Evolutionary conservation across 1,140 invertebrate genomes (phyloP), one percentile per base, ranked within the genome.

Genomic region (Neotoxoptera formosana): DNA sequence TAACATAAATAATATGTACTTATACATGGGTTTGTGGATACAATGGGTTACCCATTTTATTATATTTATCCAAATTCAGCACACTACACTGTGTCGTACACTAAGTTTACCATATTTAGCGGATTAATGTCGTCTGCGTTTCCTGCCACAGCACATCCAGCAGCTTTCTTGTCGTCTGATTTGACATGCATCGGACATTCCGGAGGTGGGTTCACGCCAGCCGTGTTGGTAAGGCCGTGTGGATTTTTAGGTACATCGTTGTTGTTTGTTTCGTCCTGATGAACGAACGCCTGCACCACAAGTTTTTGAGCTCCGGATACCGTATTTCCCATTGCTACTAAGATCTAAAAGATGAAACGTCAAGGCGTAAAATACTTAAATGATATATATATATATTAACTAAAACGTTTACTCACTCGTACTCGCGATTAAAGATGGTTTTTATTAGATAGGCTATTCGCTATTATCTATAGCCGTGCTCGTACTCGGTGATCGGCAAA

Each of bases 111-210:
- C 93, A 94, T 94, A 25, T 94, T 94, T 7, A 48, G 0, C 1
- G 93, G 93, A 92, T 94, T 86, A 11, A 94, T 92, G 0, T 92
- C 83, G 21, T 94, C 93, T 34, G 83, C 14, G 8, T 2, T 67
- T 51, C 91, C 91, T 0, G 90, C 90, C 6, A 93, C 47, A 21
- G 90, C 90, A 48, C 93, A 94, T 87, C 93, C 93, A 47, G 34
- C 30, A 1, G 36, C 20, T 83, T 90, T 83, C 25, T 90, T 36
- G 11, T 91, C 47, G 9, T 90, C 83, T 20, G 11, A 36, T 86
- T 90, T 93, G 67, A 91, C 41, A 17, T 91, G 93, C 89, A 93
- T 93, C 1, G 93, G 93, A 30, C 93, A 93, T 87, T 93, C 93
- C 2, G 89, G 67, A 0, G 88, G 89, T 8, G 89, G 67, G 34